Percentiles rank a stretch among this genome's conserved stretches.
phyloP scores from a whole-genome alignment of 2,888 invertebrate genomes.

The Athalia cordata region DNA sequence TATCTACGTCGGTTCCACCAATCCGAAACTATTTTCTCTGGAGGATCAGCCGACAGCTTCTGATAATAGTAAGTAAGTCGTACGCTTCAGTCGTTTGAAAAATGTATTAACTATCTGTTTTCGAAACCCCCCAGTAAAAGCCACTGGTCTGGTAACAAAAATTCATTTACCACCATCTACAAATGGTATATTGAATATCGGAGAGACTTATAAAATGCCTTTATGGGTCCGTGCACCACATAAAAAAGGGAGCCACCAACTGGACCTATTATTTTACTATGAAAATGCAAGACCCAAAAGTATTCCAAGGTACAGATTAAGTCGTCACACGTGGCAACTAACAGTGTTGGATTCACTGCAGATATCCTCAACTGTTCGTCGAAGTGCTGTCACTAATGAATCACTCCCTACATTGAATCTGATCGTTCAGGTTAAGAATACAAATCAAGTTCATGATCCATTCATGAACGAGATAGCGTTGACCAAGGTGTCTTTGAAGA shows the following conservation, averaged over 20 bases:
- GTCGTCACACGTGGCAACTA: conserved; percentile 80
- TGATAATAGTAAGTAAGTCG: conserved; percentile 41
- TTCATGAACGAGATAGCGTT: conserved; percentile 77
- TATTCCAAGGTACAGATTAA: conserved; percentile 76
- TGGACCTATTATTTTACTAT: conserved; percentile 86
- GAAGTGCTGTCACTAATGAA: conserved; percentile 73
- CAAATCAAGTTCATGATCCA: conserved; percentile 79
- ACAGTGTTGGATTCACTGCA: conserved; percentile 79
- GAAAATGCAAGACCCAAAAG: conserved; percentile 75
- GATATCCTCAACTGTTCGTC: conserved; percentile 75
- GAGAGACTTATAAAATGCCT: conserved; percentile 75
- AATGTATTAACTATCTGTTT: not conserved
- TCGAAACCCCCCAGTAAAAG: conserved; percentile 57
- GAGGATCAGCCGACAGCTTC: conserved; percentile 60
- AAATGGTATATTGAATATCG: conserved; percentile 75
- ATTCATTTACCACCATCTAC: conserved; percentile 68
- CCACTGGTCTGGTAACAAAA: conserved; percentile 72
- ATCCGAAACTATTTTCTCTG: conserved; percentile 81
- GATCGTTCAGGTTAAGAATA: conserved; percentile 82
- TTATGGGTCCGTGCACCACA: conserved; percentile 84
- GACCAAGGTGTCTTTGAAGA: conserved; percentile 78
- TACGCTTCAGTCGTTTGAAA: not conserved
- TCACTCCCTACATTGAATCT: conserved; percentile 78
- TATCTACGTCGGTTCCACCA: conserved; percentile 81
- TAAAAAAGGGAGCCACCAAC: conserved; percentile 77